These are phyloP conservation scores for Amphipyra berbera DNA, from an alignment of 2,888 invertebrate genomes.

Conservation along the genomic window DNA sequence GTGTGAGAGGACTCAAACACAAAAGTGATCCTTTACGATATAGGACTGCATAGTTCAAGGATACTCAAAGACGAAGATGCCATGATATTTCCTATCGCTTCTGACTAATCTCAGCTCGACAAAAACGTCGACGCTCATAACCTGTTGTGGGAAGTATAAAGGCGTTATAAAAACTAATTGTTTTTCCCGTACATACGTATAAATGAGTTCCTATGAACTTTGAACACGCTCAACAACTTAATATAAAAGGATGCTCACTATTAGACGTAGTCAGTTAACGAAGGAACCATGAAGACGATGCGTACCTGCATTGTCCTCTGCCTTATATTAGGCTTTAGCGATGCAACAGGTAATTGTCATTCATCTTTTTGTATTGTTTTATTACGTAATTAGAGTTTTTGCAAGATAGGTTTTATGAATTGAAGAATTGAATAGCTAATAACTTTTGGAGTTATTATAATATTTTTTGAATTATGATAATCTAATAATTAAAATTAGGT, in stretches of 20 bases:
- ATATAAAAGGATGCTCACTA: constrained; percentile 81
- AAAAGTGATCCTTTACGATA: constrained; percentile 24
- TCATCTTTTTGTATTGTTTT: constrained; percentile 24
- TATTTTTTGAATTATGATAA: too few species aligned
- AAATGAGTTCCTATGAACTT: constrained; percentile 70
- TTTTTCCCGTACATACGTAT: constrained; percentile 73
- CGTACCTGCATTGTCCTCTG: constrained; percentile 67
- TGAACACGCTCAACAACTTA: constrained; percentile 71
- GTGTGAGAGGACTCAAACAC: background rate
- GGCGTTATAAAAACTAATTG: constrained; percentile 65
- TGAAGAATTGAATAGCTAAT: constrained; percentile 2
- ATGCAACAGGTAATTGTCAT: constrained; percentile 69
- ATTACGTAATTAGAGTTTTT: constrained; percentile 21
- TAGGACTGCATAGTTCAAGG: constrained; percentile 49
- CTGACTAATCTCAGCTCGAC: constrained; percentile 56
- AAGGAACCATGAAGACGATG: constrained; percentile 74
- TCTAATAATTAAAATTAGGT: too few species aligned
- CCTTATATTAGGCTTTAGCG: constrained; percentile 60
- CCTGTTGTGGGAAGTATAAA: constrained; percentile 58
- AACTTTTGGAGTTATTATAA: background rate
- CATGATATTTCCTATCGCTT: constrained; percentile 54
- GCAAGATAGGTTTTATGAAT: constrained; percentile 1
- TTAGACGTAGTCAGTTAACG: constrained; percentile 67
- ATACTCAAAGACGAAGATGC: constrained; percentile 35
- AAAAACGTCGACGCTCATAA: constrained; percentile 55